phyloP scores from a whole-genome alignment of 2,113 vertebrate genomes.

The Thalassoma bifasciatum region DNA sequence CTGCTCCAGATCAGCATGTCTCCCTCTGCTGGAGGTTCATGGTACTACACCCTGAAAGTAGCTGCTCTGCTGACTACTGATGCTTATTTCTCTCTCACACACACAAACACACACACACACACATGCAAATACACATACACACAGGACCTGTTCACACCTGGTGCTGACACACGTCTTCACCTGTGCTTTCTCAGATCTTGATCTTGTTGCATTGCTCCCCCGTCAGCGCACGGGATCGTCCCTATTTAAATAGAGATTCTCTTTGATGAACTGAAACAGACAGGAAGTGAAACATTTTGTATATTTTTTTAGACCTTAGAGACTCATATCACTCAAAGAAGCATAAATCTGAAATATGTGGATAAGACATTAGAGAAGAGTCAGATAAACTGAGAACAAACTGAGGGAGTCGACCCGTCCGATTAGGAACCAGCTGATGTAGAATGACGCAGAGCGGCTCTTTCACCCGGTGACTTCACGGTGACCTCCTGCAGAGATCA shows the following conservation, averaged over 20 bases:
- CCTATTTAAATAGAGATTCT: too few species aligned
- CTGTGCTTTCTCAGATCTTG: not conserved
- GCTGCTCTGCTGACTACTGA: constrained; percentile 32
- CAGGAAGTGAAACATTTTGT: not conserved
- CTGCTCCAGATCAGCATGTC: constrained; percentile 51
- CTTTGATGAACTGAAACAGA: not conserved
- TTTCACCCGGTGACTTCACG: constrained; percentile 5
- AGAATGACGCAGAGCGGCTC: constrained; percentile 32
- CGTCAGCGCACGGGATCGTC: too few species aligned
- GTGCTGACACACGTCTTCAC: not conserved
- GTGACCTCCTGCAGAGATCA: not conserved
- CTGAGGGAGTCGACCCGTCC: too few species aligned
- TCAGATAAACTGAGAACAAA: too few species aligned
- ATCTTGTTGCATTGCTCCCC: too few species aligned
- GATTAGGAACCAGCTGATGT: not conserved
- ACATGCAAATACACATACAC: constrained; percentile 7
- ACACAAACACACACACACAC: not conserved
- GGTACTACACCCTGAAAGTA: constrained; percentile 31
- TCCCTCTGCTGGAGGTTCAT: constrained; percentile 34
- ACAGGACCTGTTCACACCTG: not conserved
- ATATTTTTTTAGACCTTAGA: too few species aligned
- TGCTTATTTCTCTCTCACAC: constrained; percentile 4
- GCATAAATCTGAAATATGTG: too few species aligned
- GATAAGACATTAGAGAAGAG: too few species aligned
- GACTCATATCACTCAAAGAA: too few species aligned